Percentiles rank a stretch among this genome's conserved stretches.
These are phyloP conservation scores for Hipposideros larvatus DNA, from an alignment of 2,797 vertebrate genomes.

Conservation along the genomic window DNA sequence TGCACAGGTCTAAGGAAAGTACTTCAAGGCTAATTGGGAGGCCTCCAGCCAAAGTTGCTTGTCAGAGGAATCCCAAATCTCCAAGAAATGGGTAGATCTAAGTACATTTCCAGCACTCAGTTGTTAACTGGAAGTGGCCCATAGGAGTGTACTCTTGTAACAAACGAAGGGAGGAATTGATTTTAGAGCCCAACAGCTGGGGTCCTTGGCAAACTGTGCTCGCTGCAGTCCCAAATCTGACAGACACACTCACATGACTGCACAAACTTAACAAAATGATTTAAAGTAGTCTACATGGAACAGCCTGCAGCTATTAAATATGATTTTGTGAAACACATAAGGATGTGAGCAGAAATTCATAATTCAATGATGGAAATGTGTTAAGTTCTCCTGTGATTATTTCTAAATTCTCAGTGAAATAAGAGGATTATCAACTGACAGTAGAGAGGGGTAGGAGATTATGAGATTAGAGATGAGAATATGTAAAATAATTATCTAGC, in stretches of 20 bases:
- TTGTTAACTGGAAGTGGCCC: not conserved
- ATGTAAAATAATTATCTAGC: constrained; percentile 43
- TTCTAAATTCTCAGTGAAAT: constrained; percentile 56
- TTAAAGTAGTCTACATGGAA: not conserved
- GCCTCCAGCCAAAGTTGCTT: not conserved
- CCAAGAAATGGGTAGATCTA: not conserved
- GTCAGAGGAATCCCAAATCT: not conserved
- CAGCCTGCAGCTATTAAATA: not conserved
- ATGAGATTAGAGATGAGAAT: not conserved
- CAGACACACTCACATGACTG: not conserved
- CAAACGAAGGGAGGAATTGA: not conserved
- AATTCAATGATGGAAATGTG: not conserved
- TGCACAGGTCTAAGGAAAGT: not conserved
- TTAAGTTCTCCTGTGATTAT: not conserved
- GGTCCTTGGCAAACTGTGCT: not conserved
- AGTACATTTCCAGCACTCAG: not conserved
- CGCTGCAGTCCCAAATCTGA: not conserved
- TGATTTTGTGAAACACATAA: constrained; percentile 8
- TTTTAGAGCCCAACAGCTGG: not conserved
- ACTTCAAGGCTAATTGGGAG: not conserved
- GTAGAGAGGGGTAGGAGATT: not conserved
- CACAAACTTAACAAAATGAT: not conserved
- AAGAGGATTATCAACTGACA: constrained; percentile 5
- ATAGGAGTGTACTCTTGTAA: not conserved
- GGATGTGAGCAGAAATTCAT: not conserved